Evolutionary conservation across 2,797 vertebrate species (phyloP), one percentile per base, ranked within the genome.

Genomic region (Sebastiscus albofasciatus): DNA sequence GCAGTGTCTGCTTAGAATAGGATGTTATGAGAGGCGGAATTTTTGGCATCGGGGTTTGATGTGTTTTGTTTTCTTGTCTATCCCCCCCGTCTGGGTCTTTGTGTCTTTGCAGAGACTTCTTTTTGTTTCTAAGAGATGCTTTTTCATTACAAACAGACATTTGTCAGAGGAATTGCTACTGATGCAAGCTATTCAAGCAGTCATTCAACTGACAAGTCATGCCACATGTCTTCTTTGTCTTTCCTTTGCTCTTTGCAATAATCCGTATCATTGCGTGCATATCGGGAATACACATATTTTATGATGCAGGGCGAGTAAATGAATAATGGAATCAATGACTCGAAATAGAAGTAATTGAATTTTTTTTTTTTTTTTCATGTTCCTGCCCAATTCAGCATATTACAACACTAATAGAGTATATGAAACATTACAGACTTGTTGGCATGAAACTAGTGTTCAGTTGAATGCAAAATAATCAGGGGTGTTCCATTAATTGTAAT

Each of bases 21-120:
- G 36, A 59, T 58, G 67, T 58, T 72, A 59, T 73, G 22, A 81
- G 72, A 85, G 65, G 77, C 42, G 69, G 13, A n/a, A 8, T 56
- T 82, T 80, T 81, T 85, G 81, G 85, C 86, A 65, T 58, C 70
- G 9, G 61, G 67, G 56, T 80, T 82, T 86, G 80, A 91, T 66
- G 78, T 80, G 66, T 85, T 87, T 88, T 88, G 82, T 88, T 90
- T 84, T 77, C 58, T 56, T 68, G 69, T 87, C 80, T 74, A 2
- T 77, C 36, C 49, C 72, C 79, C 67, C 52, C 14, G 60, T 70
- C 83, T 78, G 75, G 64, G 24, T 77, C 76, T 84, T 76, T 86
- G 70, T 87, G 72, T 79, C 70, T 85, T 87, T 81, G 76, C 66
- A 73, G 46, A 16, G 31, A 14, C 74, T 73, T 18, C 12, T 31